Base-by-base conservation (phyloP, 2,113 vertebrate species). In the Camelus bactrianus region DNA sequence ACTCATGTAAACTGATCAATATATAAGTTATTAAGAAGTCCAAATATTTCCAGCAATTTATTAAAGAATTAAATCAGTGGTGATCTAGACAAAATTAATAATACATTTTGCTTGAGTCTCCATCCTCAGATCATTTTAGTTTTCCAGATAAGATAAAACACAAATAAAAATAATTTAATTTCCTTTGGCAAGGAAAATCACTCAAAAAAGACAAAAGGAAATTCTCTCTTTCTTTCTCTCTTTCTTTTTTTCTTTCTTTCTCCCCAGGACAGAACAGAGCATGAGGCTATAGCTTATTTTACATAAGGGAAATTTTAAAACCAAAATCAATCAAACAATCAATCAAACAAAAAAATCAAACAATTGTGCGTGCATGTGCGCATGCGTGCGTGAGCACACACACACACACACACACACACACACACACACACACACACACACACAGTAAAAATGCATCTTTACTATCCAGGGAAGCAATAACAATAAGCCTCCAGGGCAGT, bases 1-100 rank as follows among this genome's bases (percentile, higher is more conserved):
- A 90, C 56, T 88, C 62, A 58, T 50, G 20, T 85, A 97, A 97
- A 94, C 48, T 30, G 72, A 97, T 97, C 90, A 92, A 96, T 96
- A 81, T 82, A 93, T 88, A 95, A 91, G 46, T 94, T 54, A 77
- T 87, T 96, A 95, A 88, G 73, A 81, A 95, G 75, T 81, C 75
- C 56, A 97, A 96, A 88, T 76, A 95, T 92, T 93, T 97, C 50
- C 73, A 89, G 60, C 6, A 94, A 90, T 81, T 96, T 83, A 69
- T 85, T 94, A 92, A 92, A 73, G 20, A 92, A 92, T 62, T 88
- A 87, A 90, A 88, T 95, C 19, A 77, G 14, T 87, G 30, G 10
- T 90, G 70, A 77, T 94, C 11, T 11, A 89, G 77, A 89, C 15
- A 76, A 91, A 94, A 30, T 72, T 60, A 95, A 62, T 79, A 84